Conservation (phyloP, 2,888 invertebrate species). For the Cyclophora albipunctata region DNA sequence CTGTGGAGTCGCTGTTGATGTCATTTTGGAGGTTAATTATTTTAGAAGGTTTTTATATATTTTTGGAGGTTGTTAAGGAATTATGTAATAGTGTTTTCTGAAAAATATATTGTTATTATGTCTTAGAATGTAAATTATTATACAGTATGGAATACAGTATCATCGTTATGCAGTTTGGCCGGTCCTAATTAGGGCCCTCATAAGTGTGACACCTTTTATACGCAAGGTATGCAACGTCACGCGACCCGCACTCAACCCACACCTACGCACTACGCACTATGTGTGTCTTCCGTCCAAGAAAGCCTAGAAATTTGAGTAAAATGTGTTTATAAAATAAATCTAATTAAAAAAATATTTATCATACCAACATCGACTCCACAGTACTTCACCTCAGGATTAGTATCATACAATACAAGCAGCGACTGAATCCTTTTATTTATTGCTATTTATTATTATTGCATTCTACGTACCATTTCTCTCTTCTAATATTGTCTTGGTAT, state of each 20-base stretch:
- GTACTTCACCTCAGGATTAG: slow-evolving; percentile 52
- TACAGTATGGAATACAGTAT: background rate
- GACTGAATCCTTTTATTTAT: slow-evolving; percentile 77
- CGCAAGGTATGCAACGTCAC: no score
- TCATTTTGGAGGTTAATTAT: background rate
- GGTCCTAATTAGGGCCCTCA: no score
- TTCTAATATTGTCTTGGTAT: slow-evolving; percentile 71
- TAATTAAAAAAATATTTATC: background rate
- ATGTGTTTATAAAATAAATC: no score
- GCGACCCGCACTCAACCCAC: no score
- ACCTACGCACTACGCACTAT: no score
- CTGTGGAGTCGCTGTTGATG: slow-evolving; percentile 15
- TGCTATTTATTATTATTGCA: slow-evolving; percentile 77
- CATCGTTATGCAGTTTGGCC: background rate
- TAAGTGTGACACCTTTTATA: no score
- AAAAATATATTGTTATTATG: background rate
- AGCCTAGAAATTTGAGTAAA: no score
- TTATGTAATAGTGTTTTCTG: background rate
- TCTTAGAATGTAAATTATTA: no score
- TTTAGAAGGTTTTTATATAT: background rate
- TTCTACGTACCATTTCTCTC: slow-evolving; percentile 66
- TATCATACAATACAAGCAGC: slow-evolving; percentile 76
- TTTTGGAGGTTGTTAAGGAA: background rate
- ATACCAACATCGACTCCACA: slow-evolving; percentile 36
- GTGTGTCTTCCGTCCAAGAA: no score